Conservation (phyloP, 2,888 invertebrate species). For the Caenorhabditis afra region DNA sequence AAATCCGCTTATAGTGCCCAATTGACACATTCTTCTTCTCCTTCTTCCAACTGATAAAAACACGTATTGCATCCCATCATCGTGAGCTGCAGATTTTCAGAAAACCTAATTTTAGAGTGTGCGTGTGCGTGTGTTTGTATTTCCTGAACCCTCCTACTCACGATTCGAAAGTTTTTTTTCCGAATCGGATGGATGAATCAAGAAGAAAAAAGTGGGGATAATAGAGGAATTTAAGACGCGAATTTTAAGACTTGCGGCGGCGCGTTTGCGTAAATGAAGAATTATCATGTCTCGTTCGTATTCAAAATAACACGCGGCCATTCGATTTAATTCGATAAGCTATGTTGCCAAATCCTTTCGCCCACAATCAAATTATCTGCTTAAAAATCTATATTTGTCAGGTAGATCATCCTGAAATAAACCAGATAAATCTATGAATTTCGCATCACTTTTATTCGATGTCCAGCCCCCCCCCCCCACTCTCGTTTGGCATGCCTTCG, state of each 20-base stretch:
- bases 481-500: slow-evolving; percentile 2
- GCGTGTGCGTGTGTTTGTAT: no score
- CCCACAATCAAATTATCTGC: slow-evolving; percentile 61
- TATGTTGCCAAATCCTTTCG: slow-evolving; percentile 58
- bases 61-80: slow-evolving; percentile 38
- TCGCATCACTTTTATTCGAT: slow-evolving; percentile 42
- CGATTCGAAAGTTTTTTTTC: not conserved
- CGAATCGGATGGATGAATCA: no score
- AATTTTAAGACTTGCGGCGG: slow-evolving; percentile 35
- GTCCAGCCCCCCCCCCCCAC: no score
- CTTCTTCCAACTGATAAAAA: slow-evolving; percentile 38
- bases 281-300: slow-evolving; percentile 30
- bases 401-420: slow-evolving; percentile 59
- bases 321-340: slow-evolving; percentile 56
- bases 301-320: slow-evolving; percentile 48
- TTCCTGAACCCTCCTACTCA: no score
- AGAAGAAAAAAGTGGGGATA: slow-evolving; percentile 1
- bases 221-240: slow-evolving; percentile 26
- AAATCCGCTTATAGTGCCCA: no score
- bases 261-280: slow-evolving; percentile 54
- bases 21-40: no score
- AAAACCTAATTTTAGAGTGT: slow-evolving; percentile 34
- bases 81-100: slow-evolving; percentile 27
- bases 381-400: slow-evolving; percentile 58
- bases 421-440: slow-evolving; percentile 48